Percentiles rank a stretch among this genome's conserved stretches.
phyloP scores from a whole-genome alignment of 2,113 vertebrate genomes.

The Callithrix jacchus region DNA sequence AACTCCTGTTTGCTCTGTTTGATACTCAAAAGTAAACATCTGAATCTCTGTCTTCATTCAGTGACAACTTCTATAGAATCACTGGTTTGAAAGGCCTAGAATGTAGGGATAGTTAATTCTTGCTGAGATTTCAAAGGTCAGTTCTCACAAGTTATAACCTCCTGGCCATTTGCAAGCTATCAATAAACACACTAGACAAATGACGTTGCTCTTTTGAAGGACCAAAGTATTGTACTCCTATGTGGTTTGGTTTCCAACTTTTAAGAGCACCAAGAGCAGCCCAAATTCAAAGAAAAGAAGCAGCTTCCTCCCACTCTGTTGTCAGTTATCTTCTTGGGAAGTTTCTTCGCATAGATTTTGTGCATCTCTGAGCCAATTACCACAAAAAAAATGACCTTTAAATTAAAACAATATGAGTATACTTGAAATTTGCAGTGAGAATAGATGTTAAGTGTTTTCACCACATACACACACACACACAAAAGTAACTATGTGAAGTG shows the following conservation, averaged over 20 bases:
- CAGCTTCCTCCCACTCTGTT: neutral
- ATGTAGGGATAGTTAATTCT: neutral
- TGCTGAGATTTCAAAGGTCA: neutral
- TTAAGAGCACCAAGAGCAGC: neutral
- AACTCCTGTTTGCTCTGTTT: neutral
- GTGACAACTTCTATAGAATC: neutral
- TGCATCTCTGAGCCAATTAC: neutral
- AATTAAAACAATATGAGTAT: neutral
- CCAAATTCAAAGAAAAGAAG: slow-evolving; percentile 2
- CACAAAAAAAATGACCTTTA: slow-evolving; percentile 14
- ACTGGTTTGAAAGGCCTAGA: neutral
- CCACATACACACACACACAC: neutral
- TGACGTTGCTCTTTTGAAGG: neutral
- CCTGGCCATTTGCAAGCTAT: neutral
- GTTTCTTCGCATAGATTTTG: neutral
- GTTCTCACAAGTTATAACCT: neutral
- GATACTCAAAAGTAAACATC: slow-evolving; percentile 18
- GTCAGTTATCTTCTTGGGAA: neutral
- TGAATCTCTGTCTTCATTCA: slow-evolving; percentile 3
- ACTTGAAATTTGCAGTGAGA: neutral
- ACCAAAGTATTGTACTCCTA: neutral
- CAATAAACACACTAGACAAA: slow-evolving; percentile 27
- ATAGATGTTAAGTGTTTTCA: neutral
- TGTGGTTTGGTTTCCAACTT: slow-evolving; percentile 31
- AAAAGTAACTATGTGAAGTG: neutral